Conservation (phyloP, 2,797 vertebrate species). For the Tapera naevia region DNA sequence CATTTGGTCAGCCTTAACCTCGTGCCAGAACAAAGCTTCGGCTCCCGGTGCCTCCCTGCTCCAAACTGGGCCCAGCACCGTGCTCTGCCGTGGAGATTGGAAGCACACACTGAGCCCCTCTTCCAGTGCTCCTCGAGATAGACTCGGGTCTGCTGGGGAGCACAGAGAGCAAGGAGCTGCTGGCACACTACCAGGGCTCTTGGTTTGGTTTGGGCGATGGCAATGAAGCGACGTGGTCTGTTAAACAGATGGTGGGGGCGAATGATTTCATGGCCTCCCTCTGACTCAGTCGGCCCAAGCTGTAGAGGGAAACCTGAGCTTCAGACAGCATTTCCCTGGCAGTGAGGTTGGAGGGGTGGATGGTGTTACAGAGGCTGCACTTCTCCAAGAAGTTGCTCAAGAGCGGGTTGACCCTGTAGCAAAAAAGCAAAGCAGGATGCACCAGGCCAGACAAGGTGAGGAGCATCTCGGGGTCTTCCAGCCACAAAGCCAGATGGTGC, state of each 20-base stretch:
- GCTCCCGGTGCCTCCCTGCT: not conserved
- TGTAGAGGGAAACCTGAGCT: not conserved
- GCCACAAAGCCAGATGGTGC: not conserved
- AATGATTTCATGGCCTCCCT: not conserved
- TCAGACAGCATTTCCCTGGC: not conserved
- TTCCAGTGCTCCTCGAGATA: not conserved
- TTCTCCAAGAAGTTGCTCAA: not conserved
- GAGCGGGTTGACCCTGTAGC: not conserved
- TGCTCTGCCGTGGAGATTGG: rapidly evolving
- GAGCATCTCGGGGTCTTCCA: not conserved
- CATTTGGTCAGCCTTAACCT: not conserved
- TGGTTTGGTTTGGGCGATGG: rapidly evolving
- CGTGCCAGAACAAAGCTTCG: rapidly evolving
- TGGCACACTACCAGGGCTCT: not conserved
- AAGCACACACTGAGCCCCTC: not conserved
- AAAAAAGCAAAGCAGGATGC: not conserved
- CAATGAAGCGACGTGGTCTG: not conserved
- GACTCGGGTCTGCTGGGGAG: rapidly evolving
- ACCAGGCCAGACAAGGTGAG: not conserved
- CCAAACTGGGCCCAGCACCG: not conserved
- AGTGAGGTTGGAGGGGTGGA: not conserved
- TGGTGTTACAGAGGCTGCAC: not conserved
- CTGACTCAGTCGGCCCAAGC: not conserved
- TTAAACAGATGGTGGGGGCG: not conserved
- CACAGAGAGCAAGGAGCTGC: not conserved